Evolutionary conservation across 2,113 vertebrate species (phyloP).

Genomic region (Nesogale talazaci): DNA sequence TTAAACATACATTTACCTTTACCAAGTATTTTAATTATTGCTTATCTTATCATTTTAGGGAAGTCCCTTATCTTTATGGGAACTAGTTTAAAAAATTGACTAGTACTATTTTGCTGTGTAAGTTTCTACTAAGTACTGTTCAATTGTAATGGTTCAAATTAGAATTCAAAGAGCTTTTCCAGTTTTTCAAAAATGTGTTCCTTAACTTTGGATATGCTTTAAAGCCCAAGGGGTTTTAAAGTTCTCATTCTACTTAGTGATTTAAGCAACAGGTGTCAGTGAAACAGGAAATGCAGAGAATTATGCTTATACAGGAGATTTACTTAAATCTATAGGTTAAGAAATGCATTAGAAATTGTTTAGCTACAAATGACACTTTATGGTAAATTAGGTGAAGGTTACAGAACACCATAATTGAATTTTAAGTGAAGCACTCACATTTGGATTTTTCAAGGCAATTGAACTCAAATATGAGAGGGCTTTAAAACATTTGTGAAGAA

Average conservation of each 20-base stretch:
- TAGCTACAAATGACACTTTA: too few relatives aligned
- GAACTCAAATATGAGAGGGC: too few relatives aligned
- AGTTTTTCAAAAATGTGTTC: background rate
- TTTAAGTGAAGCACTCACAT: constrained; percentile 19
- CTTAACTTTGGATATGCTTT: constrained; percentile 47
- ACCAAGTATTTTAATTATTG: background rate
- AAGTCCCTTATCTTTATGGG: background rate
- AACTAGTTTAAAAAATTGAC: background rate
- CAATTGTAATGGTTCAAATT: background rate
- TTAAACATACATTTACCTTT: background rate
- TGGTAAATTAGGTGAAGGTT: too few relatives aligned
- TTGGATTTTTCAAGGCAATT: constrained; percentile 25
- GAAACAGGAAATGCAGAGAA: constrained; percentile 41
- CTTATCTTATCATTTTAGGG: background rate
- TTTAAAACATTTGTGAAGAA: too few relatives aligned
- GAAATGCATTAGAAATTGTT: background rate
- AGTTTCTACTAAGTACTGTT: constrained; percentile 34
- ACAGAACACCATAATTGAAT: background rate
- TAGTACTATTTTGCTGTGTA: constrained; percentile 20
- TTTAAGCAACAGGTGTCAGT: background rate
- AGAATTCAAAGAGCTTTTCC: constrained; percentile 27
- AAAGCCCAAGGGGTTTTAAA: background rate
- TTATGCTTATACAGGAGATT: background rate
- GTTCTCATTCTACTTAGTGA: constrained; percentile 43
- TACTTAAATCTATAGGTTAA: too few relatives aligned